These are phyloP conservation scores for Philaethria dido DNA, from an alignment of 2,888 invertebrate species.

Conservation along the genomic window DNA sequence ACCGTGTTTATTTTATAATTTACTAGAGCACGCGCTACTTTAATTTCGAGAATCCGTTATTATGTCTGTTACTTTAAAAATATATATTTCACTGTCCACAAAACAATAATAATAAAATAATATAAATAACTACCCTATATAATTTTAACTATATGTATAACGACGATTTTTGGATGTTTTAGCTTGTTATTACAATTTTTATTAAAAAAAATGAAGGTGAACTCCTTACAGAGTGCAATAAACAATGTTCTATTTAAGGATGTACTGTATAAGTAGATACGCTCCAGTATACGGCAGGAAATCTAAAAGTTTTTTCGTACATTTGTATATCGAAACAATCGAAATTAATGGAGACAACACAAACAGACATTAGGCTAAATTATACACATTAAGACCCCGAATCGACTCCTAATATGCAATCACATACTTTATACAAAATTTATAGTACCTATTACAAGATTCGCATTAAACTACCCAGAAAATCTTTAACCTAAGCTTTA, in stretches of 20 bases:
- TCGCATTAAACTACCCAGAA: conserved; percentile 84
- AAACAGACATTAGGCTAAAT: conserved; percentile 80
- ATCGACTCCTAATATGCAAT: conserved; percentile 83
- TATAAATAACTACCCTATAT: background rate
- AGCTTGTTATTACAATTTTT: too few species aligned
- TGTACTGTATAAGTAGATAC: conserved; percentile 43
- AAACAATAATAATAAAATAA: background rate
- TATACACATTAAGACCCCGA: conserved; percentile 82
- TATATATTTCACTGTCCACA: background rate
- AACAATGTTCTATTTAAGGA: background rate
- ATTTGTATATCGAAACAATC: conserved; percentile 43
- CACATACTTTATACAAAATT: conserved; percentile 83
- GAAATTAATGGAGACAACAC: conserved; percentile 50
- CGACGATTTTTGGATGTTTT: background rate
- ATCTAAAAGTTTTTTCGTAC: conserved; percentile 37
- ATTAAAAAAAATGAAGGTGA: too few species aligned
- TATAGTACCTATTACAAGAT: conserved; percentile 84
- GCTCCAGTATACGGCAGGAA: conserved; percentile 44
- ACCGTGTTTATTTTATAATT: conserved; percentile 56
- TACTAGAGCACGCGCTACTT: conserved; percentile 31
- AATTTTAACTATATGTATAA: background rate
- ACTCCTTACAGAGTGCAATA: too few species aligned
- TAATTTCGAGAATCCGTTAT: conserved; percentile 26
- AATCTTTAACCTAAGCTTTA: conserved; percentile 85
- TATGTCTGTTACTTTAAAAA: background rate